Evolutionary conservation across 2,113 vertebrate species (phyloP), one percentile per base, ranked within the genome.

Genomic region (Anas platyrhynchos): DNA sequence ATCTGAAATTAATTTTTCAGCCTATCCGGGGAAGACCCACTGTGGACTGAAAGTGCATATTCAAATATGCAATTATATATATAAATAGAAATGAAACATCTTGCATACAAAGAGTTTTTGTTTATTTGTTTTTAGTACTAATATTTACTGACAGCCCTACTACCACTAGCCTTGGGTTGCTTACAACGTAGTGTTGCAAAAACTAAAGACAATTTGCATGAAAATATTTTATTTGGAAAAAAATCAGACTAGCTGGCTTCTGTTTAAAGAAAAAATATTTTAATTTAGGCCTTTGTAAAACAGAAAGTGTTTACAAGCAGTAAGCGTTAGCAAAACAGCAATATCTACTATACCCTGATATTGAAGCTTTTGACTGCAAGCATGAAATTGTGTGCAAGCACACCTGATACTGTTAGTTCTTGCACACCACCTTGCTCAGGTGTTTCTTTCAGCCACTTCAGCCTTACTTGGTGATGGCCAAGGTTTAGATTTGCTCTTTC

Each of bases 11-110:
- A 82, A 6, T 44, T 89, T 78, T 69, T n/a, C 7, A 38, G 9
- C 74, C 32, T 58, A 15, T 46, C 91, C 59, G 50, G n/a, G 65
- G 68, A 86, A 88, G 95, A 46, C 32, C 54, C 25, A 21, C 66
- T 11, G 36, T 54, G 74, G 32, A 79, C 38, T 31, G 10, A 25
- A 63, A 76, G 10, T 11, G 5, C 14, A 52, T n/a, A 88, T 65
- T 91, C 43, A 83, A 62, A 58, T 16, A 34, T 14, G 4, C 16
- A 81, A 36, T 74, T 61, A 52, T 58, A 3, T 56, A 54, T 63
- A 88, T 22, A 96, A 96, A 80, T 48, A 87, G 61, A 90, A 96
- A 71, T 11, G 16, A 43, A 89, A 29, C 61, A 91, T 48, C 48
- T 94, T 52, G 34, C 77, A 25, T 36, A 41, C 9, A 63, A 66